phyloP scores from a whole-genome alignment of 2,797 vertebrate genomes.

The Uromys caudimaculatus region DNA sequence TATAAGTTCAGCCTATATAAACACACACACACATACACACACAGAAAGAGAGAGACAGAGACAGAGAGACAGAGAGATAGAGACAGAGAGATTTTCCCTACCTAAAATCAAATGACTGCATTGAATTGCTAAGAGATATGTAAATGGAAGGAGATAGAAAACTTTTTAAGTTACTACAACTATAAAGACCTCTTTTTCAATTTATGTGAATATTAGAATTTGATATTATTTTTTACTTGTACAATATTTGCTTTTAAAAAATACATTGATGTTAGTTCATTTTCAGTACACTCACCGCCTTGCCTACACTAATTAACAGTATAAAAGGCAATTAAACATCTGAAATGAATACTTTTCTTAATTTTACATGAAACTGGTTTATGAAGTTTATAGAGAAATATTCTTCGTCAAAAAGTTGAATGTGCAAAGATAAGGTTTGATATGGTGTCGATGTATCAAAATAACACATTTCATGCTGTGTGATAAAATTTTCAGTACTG shows the following conservation, averaged over 20 bases:
- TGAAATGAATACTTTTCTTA: constrained; percentile 17
- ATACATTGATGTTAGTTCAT: background rate
- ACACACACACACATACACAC: too few relatives aligned
- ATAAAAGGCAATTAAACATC: background rate
- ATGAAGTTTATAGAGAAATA: constrained; percentile 60
- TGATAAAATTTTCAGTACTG: constrained; percentile 78
- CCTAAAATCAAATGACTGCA: background rate
- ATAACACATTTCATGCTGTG: constrained; percentile 81
- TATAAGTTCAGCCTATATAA: too few relatives aligned
- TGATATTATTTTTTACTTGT: background rate
- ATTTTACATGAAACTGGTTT: constrained; percentile 46
- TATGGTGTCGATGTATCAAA: constrained; percentile 75
- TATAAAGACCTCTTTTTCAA: background rate
- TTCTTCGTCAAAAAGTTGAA: constrained; percentile 61
- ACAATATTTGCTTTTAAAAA: background rate
- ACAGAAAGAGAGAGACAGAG: too few relatives aligned
- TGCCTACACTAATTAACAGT: constrained; percentile 12
- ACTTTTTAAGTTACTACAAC: background rate
- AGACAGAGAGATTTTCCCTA: too few relatives aligned
- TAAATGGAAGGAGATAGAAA: background rate
- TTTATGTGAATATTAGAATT: background rate
- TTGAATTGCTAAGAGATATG: background rate
- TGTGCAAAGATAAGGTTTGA: constrained; percentile 72
- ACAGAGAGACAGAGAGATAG: too few relatives aligned
- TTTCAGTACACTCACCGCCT: background rate